These are phyloP conservation scores for Menura novaehollandiae DNA, from an alignment of 2,113 vertebrate species.

Conservation along the genomic window DNA sequence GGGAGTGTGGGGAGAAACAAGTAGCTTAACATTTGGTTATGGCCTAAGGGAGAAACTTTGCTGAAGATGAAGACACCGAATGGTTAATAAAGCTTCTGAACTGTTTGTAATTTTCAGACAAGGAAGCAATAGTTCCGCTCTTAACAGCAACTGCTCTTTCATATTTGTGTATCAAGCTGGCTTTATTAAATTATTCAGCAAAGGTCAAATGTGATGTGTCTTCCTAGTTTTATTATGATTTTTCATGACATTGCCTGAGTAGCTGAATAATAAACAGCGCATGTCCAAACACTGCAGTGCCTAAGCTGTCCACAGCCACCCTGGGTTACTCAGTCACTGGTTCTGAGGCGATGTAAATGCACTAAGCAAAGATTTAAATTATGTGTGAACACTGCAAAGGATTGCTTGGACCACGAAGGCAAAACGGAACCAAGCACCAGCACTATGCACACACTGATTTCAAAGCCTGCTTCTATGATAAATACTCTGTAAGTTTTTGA, in stretches of 20 bases:
- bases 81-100: constrained; percentile 69
- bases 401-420: not conserved
- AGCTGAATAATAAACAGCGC: constrained; percentile 52
- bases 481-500: not conserved
- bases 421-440: not conserved
- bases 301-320: not conserved
- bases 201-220: constrained; percentile 74
- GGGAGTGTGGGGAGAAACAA: not conserved
- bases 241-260: constrained; percentile 64
- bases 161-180: constrained; percentile 55
- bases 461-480: not conserved
- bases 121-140: constrained; percentile 66
- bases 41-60: constrained; percentile 46
- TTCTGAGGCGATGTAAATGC: not conserved
- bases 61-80: constrained; percentile 58
- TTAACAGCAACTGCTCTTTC: constrained; percentile 70
- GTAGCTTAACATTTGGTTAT: constrained; percentile 13
- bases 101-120: constrained; percentile 66
- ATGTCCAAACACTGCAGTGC: not conserved
- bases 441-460: not conserved
- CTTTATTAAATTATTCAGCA: constrained; percentile 76
- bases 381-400: not conserved
- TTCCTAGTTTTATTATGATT: constrained; percentile 68
- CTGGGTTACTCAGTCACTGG: not conserved
- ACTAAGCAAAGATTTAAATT: not conserved